These are phyloP conservation scores for Drosophila tanythrix DNA, from an alignment of 2,888 invertebrate species.

Conservation along the genomic window DNA sequence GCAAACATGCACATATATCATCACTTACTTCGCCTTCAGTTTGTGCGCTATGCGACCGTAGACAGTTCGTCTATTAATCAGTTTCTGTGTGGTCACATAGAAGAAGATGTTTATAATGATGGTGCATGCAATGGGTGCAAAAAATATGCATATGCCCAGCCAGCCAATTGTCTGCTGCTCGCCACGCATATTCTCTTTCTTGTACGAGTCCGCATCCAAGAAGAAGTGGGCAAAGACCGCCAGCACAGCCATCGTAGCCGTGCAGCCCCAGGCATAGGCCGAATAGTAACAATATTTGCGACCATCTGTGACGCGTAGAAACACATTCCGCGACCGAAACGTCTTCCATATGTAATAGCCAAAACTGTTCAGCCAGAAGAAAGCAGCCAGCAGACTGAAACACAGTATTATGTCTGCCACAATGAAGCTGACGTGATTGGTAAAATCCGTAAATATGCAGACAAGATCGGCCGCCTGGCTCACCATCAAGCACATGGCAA, in stretches of 20 bases:
- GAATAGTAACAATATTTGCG: slow-evolving; percentile 95
- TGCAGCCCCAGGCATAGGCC: slow-evolving; percentile 91
- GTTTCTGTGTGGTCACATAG: slow-evolving; percentile 91
- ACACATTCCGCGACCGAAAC: slow-evolving; percentile 93
- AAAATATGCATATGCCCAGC: slow-evolving; percentile 93
- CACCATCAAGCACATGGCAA: slow-evolving; percentile 91
- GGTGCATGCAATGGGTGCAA: slow-evolving; percentile 92
- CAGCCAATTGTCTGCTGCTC: slow-evolving; percentile 92
- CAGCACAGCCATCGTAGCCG: slow-evolving; percentile 89
- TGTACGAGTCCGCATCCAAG: slow-evolving; percentile 87
- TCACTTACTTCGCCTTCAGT: slow-evolving; percentile 90
- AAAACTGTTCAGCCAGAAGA: slow-evolving; percentile 94
- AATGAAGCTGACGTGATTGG: slow-evolving; percentile 92
- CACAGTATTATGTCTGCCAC: slow-evolving; percentile 92
- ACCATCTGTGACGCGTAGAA: slow-evolving; percentile 93
- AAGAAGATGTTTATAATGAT: slow-evolving; percentile 92
- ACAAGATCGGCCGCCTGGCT: slow-evolving; percentile 92
- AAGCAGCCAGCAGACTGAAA: slow-evolving; percentile 91
- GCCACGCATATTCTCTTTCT: slow-evolving; percentile 86
- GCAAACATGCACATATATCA: not conserved
- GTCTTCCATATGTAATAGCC: slow-evolving; percentile 96
- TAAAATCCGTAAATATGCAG: slow-evolving; percentile 91
- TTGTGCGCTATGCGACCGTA: slow-evolving; percentile 95
- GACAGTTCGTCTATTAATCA: slow-evolving; percentile 92
- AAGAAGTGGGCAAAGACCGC: slow-evolving; percentile 93